Base-by-base conservation (phyloP, 1,140 invertebrate genomes). In the Phenacoccus solenopsis region DNA sequence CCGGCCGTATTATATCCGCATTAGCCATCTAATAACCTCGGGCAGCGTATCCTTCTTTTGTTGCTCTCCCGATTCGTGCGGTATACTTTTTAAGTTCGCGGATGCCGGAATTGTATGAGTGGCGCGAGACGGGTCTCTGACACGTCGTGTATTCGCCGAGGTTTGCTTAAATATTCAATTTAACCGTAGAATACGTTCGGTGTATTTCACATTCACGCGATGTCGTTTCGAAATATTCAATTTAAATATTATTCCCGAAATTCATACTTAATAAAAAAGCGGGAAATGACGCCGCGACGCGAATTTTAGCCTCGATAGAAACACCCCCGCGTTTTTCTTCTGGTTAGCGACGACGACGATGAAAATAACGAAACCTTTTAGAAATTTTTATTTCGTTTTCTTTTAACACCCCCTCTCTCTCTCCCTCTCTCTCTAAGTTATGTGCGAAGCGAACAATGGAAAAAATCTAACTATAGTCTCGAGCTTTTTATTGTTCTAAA, bases 1-100 rank as follows among this genome's bases (percentile, higher is more conserved):
- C 5, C 30, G 30, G 13, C 5, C 12, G 38, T 49, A 49, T 49
- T 49, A 49, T 49, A 49, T 49, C 38, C 38, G 38, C 13, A 49
- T 49, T 49, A 49, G 38, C 38, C 38, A 49, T 49, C 38, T 49
- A 49, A 49, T 49, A 49, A 49, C 38, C 38, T 49, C 38, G 38
- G 38, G 38, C 38, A 49, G 20, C 38, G 38, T 49, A n/a, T n/a
- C 20, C 38, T 3, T 10, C 38, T 49, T 49, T 49, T 49, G 38
- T 49, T 49, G 38, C 20, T 10, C 13, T 49, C n/a, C 20, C 38
- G 38, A 16, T 49, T 16, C 16, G 16, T 49, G 20, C 38, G 38
- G 30, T 32, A 3, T 10, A 16, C 12, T 5, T 49, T 49, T 49
- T 49, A 16, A 10, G 4, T n/a, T 5, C 38, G 5, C 12, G 13